Evolutionary conservation across 1,140 invertebrate species (phyloP).

Genomic region (Drosophila santomea): DNA sequence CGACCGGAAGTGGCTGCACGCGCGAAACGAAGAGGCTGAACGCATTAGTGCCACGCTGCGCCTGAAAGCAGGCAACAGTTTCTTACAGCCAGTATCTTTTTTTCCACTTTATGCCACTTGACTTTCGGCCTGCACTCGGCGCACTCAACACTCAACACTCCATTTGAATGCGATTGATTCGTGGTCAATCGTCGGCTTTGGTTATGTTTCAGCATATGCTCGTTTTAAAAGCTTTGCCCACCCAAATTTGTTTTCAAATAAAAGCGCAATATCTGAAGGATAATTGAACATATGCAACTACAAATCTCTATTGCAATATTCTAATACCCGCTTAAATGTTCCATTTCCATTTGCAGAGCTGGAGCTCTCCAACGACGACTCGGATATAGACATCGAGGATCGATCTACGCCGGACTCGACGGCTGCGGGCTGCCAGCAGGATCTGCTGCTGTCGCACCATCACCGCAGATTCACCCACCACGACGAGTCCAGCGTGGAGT

Average conservation of each 20-base stretch:
- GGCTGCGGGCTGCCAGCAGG: constrained; percentile 65
- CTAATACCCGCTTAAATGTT: background rate
- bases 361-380: constrained; percentile 80
- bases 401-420: constrained; percentile 83
- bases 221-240: background rate
- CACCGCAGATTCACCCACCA: constrained; percentile 46
- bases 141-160: background rate
- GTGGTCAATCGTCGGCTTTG: constrained; percentile 20
- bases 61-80: constrained; percentile 43
- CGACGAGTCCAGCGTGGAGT: constrained; percentile 78
- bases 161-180: background rate
- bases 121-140: background rate
- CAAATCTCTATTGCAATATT: background rate
- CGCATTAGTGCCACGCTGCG: constrained; percentile 68
- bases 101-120: background rate
- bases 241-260: background rate
- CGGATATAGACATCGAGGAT: constrained; percentile 84
- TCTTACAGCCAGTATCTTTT: constrained; percentile 16
- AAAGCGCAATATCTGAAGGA: no score
- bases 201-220: background rate
- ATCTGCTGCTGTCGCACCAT: constrained; percentile 42
- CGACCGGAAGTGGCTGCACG: constrained; percentile 64
- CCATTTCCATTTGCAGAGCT: constrained; percentile 51
- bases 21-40: constrained; percentile 13
- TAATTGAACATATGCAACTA: background rate